Percentiles rank a stretch among this genome's conserved stretches.
phyloP scores from a whole-genome alignment of 2,888 invertebrate genomes.

The Agrochola macilenta region DNA sequence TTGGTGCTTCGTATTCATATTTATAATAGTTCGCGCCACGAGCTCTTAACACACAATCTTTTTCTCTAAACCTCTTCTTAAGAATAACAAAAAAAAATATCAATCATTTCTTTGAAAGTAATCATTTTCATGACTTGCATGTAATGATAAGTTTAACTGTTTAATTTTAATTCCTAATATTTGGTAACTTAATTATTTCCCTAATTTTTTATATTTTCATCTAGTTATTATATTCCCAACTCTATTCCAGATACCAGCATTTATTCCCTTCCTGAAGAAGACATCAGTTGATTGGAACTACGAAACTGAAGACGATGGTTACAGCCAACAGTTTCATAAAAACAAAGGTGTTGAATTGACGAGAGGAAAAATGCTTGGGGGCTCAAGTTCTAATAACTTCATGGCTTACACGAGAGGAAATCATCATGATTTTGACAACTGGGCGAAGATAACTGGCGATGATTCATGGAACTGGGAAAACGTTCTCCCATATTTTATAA shows the following conservation, averaged over 20 bases:
- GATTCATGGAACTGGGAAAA: constrained; percentile 89
- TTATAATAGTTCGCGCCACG: neutral
- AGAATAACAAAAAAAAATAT: neutral
- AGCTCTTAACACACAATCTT: neutral
- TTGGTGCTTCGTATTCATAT: neutral
- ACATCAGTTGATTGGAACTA: constrained; percentile 72
- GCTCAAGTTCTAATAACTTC: constrained; percentile 87
- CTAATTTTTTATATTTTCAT: no score
- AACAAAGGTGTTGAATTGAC: constrained; percentile 67
- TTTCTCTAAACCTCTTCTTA: neutral
- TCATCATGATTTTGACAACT: constrained; percentile 80
- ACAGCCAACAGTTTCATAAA: constrained; percentile 54
- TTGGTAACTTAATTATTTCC: neutral
- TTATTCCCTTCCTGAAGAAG: constrained; percentile 42
- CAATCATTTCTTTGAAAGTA: neutral
- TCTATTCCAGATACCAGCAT: constrained; percentile 53
- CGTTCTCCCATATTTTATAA: constrained; percentile 85
- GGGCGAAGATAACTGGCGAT: constrained; percentile 85
- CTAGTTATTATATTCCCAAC: neutral
- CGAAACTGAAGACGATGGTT: constrained; percentile 74
- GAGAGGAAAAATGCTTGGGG: constrained; percentile 91
- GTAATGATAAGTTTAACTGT: neutral
- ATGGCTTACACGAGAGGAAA: constrained; percentile 88
- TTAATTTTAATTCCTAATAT: no score
- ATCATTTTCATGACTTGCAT: no score